A percentile compares a stretch with the other conserved stretches of the same genome.
Conservation (phyloP, 2,113 vertebrate species). For the Dicrurus megarhynchus region DNA sequence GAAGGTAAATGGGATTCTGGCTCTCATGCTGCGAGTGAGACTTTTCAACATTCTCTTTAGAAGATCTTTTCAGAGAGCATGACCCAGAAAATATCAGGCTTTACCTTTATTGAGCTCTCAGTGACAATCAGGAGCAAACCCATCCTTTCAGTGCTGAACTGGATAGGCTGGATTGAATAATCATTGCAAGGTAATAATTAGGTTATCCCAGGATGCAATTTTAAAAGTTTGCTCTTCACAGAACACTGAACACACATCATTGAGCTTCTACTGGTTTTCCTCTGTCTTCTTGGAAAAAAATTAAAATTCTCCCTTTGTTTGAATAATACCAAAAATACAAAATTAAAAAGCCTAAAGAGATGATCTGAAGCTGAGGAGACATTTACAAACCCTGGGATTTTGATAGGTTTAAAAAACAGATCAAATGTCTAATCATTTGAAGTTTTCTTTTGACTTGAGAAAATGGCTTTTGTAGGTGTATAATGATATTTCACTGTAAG, state of each 20-base stretch:
- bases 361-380: neutral
- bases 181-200: neutral
- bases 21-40: neutral
- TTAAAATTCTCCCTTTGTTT: neutral
- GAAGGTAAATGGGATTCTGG: neutral
- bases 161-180: neutral
- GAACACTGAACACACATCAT: neutral
- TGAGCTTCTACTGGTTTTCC: neutral
- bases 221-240: neutral
- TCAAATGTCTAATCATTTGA: neutral
- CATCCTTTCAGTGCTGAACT: neutral
- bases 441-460: neutral
- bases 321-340: neutral
- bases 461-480: neutral
- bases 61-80: neutral
- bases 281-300: neutral
- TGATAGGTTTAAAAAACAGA: neutral
- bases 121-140: neutral
- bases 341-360: neutral
- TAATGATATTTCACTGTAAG: neutral
- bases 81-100: slow-evolving; percentile 35
- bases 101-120: neutral
- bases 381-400: neutral
- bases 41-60: neutral
- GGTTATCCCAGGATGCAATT: neutral